These are phyloP conservation scores for Idaea biselata DNA, from an alignment of 2,888 invertebrate species.

Conservation along the genomic window DNA sequence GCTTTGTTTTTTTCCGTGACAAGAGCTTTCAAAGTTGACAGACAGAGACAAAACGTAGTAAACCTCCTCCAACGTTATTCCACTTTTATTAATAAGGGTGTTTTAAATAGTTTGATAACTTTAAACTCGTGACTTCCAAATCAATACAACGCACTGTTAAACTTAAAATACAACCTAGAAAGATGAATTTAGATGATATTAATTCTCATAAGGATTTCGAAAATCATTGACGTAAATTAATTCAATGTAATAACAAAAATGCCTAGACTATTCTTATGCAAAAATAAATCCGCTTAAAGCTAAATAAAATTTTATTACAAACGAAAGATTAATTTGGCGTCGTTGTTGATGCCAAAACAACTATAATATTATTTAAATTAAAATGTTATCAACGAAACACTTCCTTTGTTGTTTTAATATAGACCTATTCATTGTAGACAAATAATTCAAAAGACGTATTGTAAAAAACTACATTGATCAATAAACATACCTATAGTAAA, in stretches of 20 bases:
- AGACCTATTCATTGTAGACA: background rate
- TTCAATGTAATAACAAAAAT: background rate
- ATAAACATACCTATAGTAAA: background rate
- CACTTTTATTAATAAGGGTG: too few species aligned
- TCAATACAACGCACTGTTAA: background rate
- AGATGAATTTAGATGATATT: background rate
- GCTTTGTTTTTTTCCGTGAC: too few species aligned
- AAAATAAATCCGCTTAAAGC: background rate
- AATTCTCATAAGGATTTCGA: background rate
- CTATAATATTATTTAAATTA: background rate
- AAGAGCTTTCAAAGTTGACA: too few species aligned
- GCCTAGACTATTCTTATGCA: background rate
- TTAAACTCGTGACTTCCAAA: background rate
- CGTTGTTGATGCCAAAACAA: background rate
- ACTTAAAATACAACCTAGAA: background rate
- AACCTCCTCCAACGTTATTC: too few species aligned
- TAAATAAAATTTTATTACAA: background rate
- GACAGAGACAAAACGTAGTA: too few species aligned
- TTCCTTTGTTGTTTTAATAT: background rate
- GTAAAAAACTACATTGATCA: background rate
- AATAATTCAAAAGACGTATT: background rate
- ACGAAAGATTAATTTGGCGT: background rate
- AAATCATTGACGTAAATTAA: background rate
- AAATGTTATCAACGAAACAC: background rate
- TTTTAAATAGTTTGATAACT: background rate